Base-by-base conservation (phyloP, 2,888 invertebrate species). In the Xylota sylvarum region DNA sequence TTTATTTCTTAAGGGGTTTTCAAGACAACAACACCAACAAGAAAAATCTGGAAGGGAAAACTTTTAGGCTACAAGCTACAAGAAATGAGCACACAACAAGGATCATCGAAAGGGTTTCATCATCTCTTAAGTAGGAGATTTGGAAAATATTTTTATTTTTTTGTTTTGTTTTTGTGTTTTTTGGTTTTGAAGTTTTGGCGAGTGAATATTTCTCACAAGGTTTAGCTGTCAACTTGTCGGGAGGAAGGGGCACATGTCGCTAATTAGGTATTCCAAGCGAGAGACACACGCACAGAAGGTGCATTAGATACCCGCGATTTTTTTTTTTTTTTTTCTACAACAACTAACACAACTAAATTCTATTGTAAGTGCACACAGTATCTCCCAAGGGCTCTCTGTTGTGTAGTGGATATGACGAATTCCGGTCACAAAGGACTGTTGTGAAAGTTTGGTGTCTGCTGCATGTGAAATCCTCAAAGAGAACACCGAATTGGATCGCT, bases 81-180 rank as follows among this genome's bases (percentile, higher is more conserved):
- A 56, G 37, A 81, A 81, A 85, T 85, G 74, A 81, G 70, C 74
- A 81, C 69, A 81, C 84, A 80, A 64, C 76, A 85, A 85, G 80
- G 69, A 85, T 85, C 84, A 82, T 82, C 82, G 70, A 84, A 80
- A 84, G 64, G 74, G 79, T 84, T 76, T 85, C 76, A 70, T 85
- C 80, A 84, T 84, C 67, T 62, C 35, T 85, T 80, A 70, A 80
- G 69, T 46, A 76, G 58, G 19, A 48, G 69, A 80, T 74, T 80
- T 80, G 32, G 48, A 73, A 37, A 14, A 78, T 35, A 64, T 48
- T 58, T 37, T 23, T 3, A 23, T 23, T 23, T 23, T 23, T 23
- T 23, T n/a, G n/a, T n/a, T n/a, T n/a, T n/a, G n/a, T n/a, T n/a
- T n/a, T n/a, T n/a, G n/a, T n/a, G n/a, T n/a, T n/a, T n/a, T 64